Percentiles rank a stretch among this genome's conserved stretches.
Conservation (phyloP, 1,140 invertebrate species). For the Helicoverpa armigera region DNA sequence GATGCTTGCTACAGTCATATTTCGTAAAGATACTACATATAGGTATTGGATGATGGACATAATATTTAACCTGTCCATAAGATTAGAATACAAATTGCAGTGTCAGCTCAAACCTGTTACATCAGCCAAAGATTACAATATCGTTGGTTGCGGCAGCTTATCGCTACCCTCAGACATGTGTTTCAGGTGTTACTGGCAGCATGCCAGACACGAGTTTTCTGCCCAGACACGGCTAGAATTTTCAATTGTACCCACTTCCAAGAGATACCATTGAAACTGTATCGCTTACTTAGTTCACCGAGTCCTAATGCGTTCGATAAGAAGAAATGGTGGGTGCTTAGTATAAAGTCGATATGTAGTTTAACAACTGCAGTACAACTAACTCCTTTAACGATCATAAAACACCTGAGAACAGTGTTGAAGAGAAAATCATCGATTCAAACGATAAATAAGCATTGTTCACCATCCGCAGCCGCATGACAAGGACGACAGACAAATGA, state of each 20-base stretch:
- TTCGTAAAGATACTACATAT: too few relatives aligned
- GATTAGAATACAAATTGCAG: background rate
- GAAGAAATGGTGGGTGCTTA: background rate
- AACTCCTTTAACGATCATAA: background rate
- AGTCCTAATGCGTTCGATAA: background rate
- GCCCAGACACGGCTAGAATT: constrained; percentile 9
- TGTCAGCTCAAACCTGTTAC: background rate
- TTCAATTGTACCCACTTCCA: constrained; percentile 3
- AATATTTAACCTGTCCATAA: background rate
- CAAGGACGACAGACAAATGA: constrained; percentile 40
- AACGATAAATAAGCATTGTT: constrained; percentile 25
- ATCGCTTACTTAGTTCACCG: background rate
- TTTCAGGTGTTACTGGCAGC: constrained; percentile 15
- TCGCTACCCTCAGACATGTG: constrained; percentile 9
- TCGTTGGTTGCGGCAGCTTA: background rate
- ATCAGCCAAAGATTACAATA: constrained; percentile 1
- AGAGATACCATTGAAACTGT: background rate
- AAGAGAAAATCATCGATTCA: constrained; percentile 15
- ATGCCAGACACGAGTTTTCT: constrained; percentile 9
- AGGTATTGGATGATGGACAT: too few relatives aligned
- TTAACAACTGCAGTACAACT: background rate
- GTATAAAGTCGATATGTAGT: background rate
- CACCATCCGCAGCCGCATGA: constrained; percentile 5
- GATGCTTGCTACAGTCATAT: too few relatives aligned
- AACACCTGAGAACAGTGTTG: background rate